These are phyloP conservation scores for Pseudomugil tenellus DNA, from an alignment of 2,797 vertebrate genomes.

Conservation along the genomic window DNA sequence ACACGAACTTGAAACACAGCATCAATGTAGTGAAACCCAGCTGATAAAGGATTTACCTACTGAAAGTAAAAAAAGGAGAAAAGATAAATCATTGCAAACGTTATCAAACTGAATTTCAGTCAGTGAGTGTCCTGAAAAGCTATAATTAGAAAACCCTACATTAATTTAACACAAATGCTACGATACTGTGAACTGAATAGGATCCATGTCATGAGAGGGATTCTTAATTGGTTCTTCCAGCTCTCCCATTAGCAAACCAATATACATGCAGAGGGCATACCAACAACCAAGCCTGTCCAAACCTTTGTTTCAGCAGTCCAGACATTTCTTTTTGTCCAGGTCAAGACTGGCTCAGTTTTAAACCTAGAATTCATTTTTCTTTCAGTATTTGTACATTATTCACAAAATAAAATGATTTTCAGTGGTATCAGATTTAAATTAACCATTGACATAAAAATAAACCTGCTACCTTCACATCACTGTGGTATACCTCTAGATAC, in stretches of 20 bases:
- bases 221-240: constrained; percentile 51
- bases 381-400: constrained; percentile 86
- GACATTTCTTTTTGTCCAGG: constrained; percentile 51
- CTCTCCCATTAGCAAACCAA: constrained; percentile 78
- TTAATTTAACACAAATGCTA: constrained; percentile 77
- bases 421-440: constrained; percentile 85
- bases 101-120: constrained; percentile 85
- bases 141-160: constrained; percentile 76
- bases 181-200: constrained; percentile 56
- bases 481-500: constrained; percentile 50
- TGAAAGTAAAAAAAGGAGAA: constrained; percentile 65
- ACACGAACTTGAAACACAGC: constrained; percentile 67
- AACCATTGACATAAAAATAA: constrained; percentile 71
- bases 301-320: constrained; percentile 58
- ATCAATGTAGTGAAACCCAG: constrained; percentile 84
- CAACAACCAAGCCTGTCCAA: constrained; percentile 50
- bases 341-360: constrained; percentile 82
- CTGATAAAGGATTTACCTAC: constrained; percentile 69
- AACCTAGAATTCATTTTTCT: constrained; percentile 72
- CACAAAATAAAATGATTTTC: constrained; percentile 83
- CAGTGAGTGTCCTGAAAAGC: constrained; percentile 75
- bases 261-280: constrained; percentile 79
- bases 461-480: constrained; percentile 83
- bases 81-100: constrained; percentile 70
- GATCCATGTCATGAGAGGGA: constrained; percentile 57